Evolutionary conservation across 2,113 vertebrate genomes (phyloP).

Genomic region (Leuciscus idus): DNA sequence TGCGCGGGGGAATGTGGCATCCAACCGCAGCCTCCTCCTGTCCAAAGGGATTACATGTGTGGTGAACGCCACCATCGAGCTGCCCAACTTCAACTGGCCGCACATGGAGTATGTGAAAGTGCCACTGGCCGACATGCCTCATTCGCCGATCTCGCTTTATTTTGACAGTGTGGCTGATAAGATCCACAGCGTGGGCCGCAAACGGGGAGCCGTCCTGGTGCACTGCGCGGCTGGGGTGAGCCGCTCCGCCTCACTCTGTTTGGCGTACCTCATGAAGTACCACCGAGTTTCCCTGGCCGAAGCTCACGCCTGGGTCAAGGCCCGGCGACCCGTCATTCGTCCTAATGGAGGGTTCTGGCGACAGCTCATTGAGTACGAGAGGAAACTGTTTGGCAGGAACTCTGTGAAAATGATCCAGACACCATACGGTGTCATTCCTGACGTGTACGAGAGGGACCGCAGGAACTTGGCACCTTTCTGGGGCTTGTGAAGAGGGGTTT

Average conservation of each 20-base stretch:
- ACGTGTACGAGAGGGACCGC: conserved; percentile 92
- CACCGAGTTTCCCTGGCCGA: conserved; percentile 90
- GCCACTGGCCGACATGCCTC: conserved; percentile 93
- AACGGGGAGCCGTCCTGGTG: conserved; percentile 90
- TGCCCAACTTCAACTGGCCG: conserved; percentile 97
- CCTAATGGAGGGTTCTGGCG: conserved; percentile 98
- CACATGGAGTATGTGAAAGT: conserved; percentile 96
- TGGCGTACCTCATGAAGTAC: conserved; percentile 98
- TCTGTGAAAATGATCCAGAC: conserved; percentile 98
- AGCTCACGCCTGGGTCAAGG: conserved; percentile 95
- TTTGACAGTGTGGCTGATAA: conserved; percentile 96
- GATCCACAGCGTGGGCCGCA: conserved; percentile 94
- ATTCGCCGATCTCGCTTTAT: conserved; percentile 93
- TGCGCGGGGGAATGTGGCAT: conserved; percentile 92
- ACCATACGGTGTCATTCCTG: conserved; percentile 90
- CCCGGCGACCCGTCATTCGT: conserved; percentile 89
- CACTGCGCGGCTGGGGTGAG: conserved; percentile 95
- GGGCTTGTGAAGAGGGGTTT: conserved; percentile 80
- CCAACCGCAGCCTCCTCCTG: conserved; percentile 92
- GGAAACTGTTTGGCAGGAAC: conserved; percentile 93
- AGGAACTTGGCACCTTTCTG: conserved; percentile 92
- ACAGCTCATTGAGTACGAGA: conserved; percentile 96
- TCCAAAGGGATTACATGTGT: conserved; percentile 95
- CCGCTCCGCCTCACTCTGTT: conserved; percentile 93
- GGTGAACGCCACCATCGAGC: conserved; percentile 95